Evolutionary conservation across 2,113 vertebrate genomes (phyloP).

Genomic region (Blennius ocellaris): DNA sequence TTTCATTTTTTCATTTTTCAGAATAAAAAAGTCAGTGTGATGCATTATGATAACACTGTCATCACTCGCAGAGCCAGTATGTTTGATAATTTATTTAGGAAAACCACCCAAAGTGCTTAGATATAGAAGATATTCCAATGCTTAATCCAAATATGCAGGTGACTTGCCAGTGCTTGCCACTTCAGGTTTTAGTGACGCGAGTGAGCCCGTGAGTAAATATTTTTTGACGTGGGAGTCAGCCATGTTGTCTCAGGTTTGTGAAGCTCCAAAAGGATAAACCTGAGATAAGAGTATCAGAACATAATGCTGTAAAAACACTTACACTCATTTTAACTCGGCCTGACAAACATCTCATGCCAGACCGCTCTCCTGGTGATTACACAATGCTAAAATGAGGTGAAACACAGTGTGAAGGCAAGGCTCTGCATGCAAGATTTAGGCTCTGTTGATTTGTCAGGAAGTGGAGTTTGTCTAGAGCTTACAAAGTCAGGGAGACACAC

Average conservation of each 20-base stretch:
- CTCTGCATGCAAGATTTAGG: conserved; percentile 48
- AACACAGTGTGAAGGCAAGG: conserved; percentile 33
- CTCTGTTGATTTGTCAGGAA: conserved; percentile 52
- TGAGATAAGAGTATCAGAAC: conserved; percentile 24
- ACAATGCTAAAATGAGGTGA: conserved; percentile 43
- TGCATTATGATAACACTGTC: background rate
- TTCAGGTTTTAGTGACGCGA: background rate
- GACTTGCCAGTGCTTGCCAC: background rate
- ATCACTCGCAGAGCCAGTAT: rapidly evolving
- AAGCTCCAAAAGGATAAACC: background rate
- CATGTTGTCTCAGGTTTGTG: background rate
- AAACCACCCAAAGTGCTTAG: background rate
- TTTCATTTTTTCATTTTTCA: background rate
- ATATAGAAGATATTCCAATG: background rate
- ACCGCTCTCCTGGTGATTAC: conserved; percentile 24
- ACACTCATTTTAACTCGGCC: conserved; percentile 30
- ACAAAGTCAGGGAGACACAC: conserved; percentile 27
- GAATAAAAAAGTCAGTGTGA: background rate
- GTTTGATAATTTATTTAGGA: background rate
- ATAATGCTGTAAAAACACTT: conserved; percentile 30
- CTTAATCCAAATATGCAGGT: background rate
- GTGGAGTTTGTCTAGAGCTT: conserved; percentile 61
- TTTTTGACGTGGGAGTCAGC: conserved; percentile 8
- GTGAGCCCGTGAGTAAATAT: background rate
- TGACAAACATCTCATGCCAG: conserved; percentile 45